phyloP scores from a whole-genome alignment of 2,888 invertebrate genomes.

The Lutraria lutraria region DNA sequence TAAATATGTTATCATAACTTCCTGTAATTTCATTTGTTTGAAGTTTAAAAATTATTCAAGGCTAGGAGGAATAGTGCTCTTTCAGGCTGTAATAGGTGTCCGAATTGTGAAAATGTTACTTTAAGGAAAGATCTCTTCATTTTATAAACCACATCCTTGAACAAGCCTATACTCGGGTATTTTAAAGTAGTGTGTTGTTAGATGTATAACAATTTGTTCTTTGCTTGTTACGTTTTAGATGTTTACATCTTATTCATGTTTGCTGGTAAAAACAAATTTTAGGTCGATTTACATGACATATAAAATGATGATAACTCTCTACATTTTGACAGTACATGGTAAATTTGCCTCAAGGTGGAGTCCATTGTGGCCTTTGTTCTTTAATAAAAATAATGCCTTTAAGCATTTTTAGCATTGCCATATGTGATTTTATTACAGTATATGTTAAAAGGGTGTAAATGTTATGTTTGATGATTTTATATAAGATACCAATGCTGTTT shows the following conservation, averaged over 20 bases:
- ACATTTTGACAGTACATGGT: slow-evolving; percentile 2
- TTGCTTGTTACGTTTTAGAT: background rate
- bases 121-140: too few species aligned
- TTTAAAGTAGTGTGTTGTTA: too few species aligned
- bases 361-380: background rate
- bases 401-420: background rate
- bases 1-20: background rate
- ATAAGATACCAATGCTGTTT: too few species aligned
- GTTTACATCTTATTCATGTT: background rate
- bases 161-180: too few species aligned
- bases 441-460: too few species aligned
- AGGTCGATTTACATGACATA: background rate
- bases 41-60: background rate
- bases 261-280: slow-evolving; percentile 9
- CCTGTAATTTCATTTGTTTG: background rate
- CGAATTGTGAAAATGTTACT: too few species aligned
- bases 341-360: background rate
- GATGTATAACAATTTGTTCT: too few species aligned
- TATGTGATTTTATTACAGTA: too few species aligned
- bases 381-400: background rate
- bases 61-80: too few species aligned
- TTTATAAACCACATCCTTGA: too few species aligned
- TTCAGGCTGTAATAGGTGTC: too few species aligned
- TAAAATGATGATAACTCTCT: background rate
- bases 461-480: too few species aligned